These are phyloP conservation scores for Engraulis encrasicolus DNA, from an alignment of 2,113 vertebrate genomes.

Conservation along the genomic window DNA sequence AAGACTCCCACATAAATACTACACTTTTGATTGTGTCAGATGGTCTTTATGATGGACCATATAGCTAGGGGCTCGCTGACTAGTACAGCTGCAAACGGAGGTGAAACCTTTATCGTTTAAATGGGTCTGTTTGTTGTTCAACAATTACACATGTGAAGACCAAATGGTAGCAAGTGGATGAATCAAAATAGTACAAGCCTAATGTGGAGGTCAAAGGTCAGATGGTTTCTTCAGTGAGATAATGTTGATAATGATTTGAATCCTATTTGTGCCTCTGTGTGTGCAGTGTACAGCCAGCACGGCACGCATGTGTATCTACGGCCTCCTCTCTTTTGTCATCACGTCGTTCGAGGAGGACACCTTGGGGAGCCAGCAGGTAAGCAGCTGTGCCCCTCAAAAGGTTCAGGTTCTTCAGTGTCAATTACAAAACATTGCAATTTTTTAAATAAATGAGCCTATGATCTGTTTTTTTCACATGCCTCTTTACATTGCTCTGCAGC, in stretches of 20 bases:
- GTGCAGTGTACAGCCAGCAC: constrained; percentile 92
- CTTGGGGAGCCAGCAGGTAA: constrained; percentile 88
- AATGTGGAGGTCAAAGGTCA: too few relatives aligned
- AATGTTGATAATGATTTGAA: neutral
- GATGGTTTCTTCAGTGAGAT: neutral
- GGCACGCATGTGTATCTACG: constrained; percentile 92
- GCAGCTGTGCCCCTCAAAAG: neutral
- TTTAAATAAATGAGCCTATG: constrained; percentile 48
- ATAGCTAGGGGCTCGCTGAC: too few relatives aligned
- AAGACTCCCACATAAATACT: neutral
- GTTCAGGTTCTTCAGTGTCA: neutral
- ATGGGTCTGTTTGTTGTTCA: too few relatives aligned
- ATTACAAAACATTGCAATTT: too few relatives aligned
- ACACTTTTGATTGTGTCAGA: too few relatives aligned
- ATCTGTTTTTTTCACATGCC: neutral
- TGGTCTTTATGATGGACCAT: too few relatives aligned
- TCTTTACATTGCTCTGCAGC: constrained; percentile 60
- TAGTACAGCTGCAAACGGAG: too few relatives aligned
- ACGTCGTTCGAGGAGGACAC: constrained; percentile 92
- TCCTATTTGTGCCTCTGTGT: neutral
- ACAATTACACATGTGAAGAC: too few relatives aligned
- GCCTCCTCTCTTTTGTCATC: constrained; percentile 92
- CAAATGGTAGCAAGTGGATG: too few relatives aligned
- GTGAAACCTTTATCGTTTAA: too few relatives aligned
- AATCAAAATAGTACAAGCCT: too few relatives aligned